Percentiles rank a stretch among this genome's conserved stretches.
Evolutionary conservation across 2,888 invertebrate genomes (phyloP).

Genomic region (Clistopyga incitator): DNA sequence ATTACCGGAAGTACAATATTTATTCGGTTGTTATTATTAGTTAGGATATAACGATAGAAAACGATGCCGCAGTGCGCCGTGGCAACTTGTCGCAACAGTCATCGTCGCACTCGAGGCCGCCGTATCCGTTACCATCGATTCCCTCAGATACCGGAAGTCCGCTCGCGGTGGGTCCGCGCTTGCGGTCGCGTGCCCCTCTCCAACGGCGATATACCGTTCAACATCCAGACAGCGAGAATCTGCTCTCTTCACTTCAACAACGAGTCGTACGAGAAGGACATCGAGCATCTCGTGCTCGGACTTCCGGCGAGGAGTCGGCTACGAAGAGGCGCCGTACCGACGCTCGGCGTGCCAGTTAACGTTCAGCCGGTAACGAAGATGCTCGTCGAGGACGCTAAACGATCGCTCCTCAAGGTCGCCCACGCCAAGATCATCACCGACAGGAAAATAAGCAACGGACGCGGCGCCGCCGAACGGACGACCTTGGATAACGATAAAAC

Average conservation of each 20-base stretch:
- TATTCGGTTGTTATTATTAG: too few species aligned
- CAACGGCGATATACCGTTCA: slow-evolving; percentile 83
- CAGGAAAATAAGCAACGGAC: slow-evolving; percentile 59
- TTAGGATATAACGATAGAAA: not conserved
- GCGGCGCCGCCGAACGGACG: slow-evolving; percentile 30
- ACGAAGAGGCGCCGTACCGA: slow-evolving; percentile 85
- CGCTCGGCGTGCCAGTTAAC: slow-evolving; percentile 82
- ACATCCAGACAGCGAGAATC: slow-evolving; percentile 86
- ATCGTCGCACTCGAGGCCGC: slow-evolving; percentile 86
- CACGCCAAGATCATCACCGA: slow-evolving; percentile 74
- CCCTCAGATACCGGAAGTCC: slow-evolving; percentile 85
- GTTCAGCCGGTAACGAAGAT: slow-evolving; percentile 83
- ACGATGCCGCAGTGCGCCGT: slow-evolving; percentile 87
- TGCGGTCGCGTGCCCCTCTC: slow-evolving; percentile 85
- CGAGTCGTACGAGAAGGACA: slow-evolving; percentile 86
- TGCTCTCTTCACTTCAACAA: slow-evolving; percentile 86
- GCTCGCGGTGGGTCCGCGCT: slow-evolving; percentile 85
- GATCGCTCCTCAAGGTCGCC: slow-evolving; percentile 80
- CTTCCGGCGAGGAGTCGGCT: slow-evolving; percentile 85
- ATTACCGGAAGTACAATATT: too few species aligned
- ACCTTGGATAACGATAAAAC: slow-evolving; percentile 50
- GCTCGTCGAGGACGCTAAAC: slow-evolving; percentile 81
- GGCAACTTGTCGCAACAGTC: slow-evolving; percentile 86
- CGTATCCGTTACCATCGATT: slow-evolving; percentile 87
- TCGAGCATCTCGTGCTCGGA: slow-evolving; percentile 86